These are phyloP conservation scores for Drosophila greeni DNA, from an alignment of 2,888 invertebrate species.

Conservation along the genomic window DNA sequence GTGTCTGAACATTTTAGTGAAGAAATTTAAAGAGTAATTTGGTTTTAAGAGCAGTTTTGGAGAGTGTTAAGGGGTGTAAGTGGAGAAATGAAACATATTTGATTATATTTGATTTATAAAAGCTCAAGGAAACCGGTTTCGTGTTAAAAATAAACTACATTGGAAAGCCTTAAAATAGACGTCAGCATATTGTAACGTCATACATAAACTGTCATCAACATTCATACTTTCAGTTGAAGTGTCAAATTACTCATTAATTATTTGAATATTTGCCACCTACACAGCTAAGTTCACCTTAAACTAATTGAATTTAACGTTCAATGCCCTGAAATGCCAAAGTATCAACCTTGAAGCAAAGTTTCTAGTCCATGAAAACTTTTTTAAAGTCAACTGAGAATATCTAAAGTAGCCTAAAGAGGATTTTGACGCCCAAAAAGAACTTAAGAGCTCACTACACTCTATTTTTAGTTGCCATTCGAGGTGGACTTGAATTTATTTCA, in stretches of 20 bases:
- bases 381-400: constrained; percentile 5
- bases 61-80: neutral
- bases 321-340: neutral
- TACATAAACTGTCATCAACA: neutral
- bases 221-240: neutral
- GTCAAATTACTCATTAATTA: neutral
- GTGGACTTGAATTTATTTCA: neutral
- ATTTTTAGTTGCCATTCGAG: constrained; percentile 1
- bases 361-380: too few relatives aligned
- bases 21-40: constrained; percentile 13
- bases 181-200: neutral
- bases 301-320: neutral
- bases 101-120: neutral
- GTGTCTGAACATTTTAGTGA: constrained; percentile 3
- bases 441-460: constrained; percentile 3
- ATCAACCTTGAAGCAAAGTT: neutral
- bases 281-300: neutral
- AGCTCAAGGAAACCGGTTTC: neutral
- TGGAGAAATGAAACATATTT: neutral
- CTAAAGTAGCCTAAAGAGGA: neutral
- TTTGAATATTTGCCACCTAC: neutral
- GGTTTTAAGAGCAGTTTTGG: constrained; percentile 2
- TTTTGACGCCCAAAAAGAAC: neutral
- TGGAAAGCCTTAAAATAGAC: neutral
- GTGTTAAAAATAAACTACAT: neutral